Percentiles rank a stretch among this genome's conserved stretches.
Conservation (phyloP, 2,888 invertebrate genomes). For the Athetis lepigone region DNA sequence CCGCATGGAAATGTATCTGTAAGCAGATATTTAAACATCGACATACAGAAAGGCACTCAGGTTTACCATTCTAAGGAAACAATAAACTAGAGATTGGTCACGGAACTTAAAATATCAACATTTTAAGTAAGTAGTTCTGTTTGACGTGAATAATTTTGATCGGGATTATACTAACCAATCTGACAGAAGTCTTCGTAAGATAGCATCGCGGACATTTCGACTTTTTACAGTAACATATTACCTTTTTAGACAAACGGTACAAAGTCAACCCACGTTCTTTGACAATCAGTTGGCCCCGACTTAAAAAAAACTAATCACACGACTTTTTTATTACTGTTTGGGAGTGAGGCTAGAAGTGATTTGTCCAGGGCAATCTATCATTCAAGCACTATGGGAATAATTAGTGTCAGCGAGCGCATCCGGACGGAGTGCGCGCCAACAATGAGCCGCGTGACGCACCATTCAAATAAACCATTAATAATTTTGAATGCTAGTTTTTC, state of each 20-base stretch:
- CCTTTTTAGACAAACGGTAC: slow-evolving; percentile 79
- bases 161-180: slow-evolving; percentile 79
- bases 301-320: slow-evolving; percentile 83
- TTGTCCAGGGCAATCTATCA: slow-evolving; percentile 90
- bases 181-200: slow-evolving; percentile 78
- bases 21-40: slow-evolving; percentile 10
- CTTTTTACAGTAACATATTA: slow-evolving; percentile 80
- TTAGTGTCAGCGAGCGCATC: slow-evolving; percentile 90
- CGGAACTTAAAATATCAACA: slow-evolving; percentile 57
- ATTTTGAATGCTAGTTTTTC: slow-evolving; percentile 88
- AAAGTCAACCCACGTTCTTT: slow-evolving; percentile 79
- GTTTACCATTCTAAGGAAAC: slow-evolving; percentile 55
- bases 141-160: slow-evolving; percentile 75
- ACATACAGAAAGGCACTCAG: slow-evolving; percentile 8
- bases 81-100: slow-evolving; percentile 61
- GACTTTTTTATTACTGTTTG: slow-evolving; percentile 84
- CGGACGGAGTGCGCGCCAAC: slow-evolving; percentile 86
- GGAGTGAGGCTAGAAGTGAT: slow-evolving; percentile 86
- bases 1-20: slow-evolving; percentile 20
- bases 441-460: slow-evolving; percentile 87
- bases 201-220: slow-evolving; percentile 75
- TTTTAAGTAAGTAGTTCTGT: slow-evolving; percentile 53
- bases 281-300: slow-evolving; percentile 79
- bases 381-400: slow-evolving; percentile 90
- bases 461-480: slow-evolving; percentile 91